phyloP scores from a whole-genome alignment of 1,140 invertebrate genomes.

The Zaprionus lachaisei region DNA sequence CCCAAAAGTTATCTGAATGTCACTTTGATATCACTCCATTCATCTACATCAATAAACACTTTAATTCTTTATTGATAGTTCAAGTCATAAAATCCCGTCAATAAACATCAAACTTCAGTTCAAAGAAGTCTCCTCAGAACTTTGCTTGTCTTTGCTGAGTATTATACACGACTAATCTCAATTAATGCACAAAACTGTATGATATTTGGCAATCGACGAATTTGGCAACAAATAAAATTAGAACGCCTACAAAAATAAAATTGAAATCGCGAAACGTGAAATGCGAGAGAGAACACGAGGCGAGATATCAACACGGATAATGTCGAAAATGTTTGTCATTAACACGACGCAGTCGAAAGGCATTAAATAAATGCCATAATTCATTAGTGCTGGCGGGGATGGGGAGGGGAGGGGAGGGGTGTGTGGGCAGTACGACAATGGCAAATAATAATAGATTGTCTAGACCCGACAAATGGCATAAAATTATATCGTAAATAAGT shows the following conservation, averaged over 20 bases:
- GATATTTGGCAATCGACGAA: neutral
- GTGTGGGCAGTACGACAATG: neutral
- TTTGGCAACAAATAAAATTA: neutral
- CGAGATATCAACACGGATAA: neutral
- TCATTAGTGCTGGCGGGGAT: slow-evolving; percentile 61
- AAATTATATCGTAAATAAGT: slow-evolving; percentile 74
- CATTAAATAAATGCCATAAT: slow-evolving; percentile 58
- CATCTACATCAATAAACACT: too few relatives aligned
- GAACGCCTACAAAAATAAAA: neutral
- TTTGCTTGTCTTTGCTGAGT: neutral
- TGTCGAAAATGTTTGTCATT: slow-evolving; percentile 32
- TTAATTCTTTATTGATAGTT: too few relatives aligned
- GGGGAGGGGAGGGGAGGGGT: neutral
- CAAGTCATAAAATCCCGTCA: too few relatives aligned
- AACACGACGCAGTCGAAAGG: slow-evolving; percentile 21
- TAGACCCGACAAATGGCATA: slow-evolving; percentile 49
- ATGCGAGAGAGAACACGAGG: slow-evolving; percentile 6
- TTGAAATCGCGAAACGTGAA: neutral
- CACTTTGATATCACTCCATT: too few relatives aligned
- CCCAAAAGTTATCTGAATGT: too few relatives aligned
- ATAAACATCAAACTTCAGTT: too few relatives aligned
- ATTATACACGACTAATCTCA: neutral
- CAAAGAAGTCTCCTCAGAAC: too few relatives aligned
- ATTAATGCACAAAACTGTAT: neutral
- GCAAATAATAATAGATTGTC: slow-evolving; percentile 53